Percentiles rank a stretch among this genome's conserved stretches.
Evolutionary conservation across 1,140 invertebrate genomes (phyloP).

Genomic region (Stenopsyche tienmushanensis): DNA sequence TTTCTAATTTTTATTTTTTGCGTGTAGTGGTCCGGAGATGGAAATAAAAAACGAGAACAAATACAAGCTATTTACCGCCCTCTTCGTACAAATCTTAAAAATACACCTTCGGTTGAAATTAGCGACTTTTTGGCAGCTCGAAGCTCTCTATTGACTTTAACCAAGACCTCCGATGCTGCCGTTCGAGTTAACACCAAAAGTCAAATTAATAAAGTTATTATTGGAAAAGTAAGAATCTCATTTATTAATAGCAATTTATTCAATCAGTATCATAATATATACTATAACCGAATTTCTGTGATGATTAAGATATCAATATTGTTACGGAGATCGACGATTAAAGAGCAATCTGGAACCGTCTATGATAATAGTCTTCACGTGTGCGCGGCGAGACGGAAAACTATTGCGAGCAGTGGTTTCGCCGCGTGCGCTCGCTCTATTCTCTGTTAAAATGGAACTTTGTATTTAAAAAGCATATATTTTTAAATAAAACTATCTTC

Average conservation of each 20-base stretch:
- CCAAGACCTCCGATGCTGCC: conserved; percentile 83
- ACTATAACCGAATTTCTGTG: too few species aligned
- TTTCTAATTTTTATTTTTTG: conserved; percentile 25
- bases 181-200: conserved; percentile 79
- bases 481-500: too few species aligned
- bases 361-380: too few species aligned
- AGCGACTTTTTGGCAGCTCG: conserved; percentile 79
- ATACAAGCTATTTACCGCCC: conserved; percentile 70
- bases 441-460: too few species aligned
- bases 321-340: too few species aligned
- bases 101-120: conserved; percentile 65
- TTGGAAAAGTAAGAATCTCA: conserved; percentile 63
- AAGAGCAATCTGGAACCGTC: too few species aligned
- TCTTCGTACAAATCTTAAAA: conserved; percentile 64
- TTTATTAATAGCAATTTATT: conserved; percentile 28
- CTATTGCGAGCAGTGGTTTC: too few species aligned
- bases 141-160: conserved; percentile 77
- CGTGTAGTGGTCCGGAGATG: conserved; percentile 79
- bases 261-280: too few species aligned
- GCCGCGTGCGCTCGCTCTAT: too few species aligned
- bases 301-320: too few species aligned
- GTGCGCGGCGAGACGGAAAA: too few species aligned
- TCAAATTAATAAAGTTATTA: conserved; percentile 82
- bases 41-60: conserved; percentile 70
- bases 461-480: too few species aligned